Conservation (phyloP, 2,113 vertebrate genomes). For the Aviceda subcristata region DNA sequence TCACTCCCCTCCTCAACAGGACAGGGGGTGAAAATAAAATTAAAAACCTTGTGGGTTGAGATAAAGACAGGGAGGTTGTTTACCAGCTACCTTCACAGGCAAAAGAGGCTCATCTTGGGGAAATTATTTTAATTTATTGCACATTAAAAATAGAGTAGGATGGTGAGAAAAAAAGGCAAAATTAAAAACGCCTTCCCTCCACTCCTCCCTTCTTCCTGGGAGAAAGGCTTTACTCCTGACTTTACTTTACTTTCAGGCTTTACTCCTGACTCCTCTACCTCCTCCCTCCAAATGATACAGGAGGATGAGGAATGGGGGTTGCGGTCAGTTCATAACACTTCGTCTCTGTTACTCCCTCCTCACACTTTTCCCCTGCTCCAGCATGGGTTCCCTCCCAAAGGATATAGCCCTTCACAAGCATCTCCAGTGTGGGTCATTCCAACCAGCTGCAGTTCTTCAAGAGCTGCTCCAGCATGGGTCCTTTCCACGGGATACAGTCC, state of each 20-base stretch:
- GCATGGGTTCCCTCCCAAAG: neutral
- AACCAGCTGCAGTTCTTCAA: neutral
- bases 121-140: neutral
- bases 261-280: neutral
- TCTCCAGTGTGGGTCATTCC: neutral
- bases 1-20: neutral
- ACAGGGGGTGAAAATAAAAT: neutral
- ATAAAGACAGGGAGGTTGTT: neutral
- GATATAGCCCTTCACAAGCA: neutral
- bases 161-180: neutral
- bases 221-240: neutral
- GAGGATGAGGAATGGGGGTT: fast-evolving
- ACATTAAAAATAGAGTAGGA: neutral
- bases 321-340: neutral
- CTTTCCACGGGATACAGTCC: neutral
- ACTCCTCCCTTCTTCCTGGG: neutral
- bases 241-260: too few relatives aligned
- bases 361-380: neutral
- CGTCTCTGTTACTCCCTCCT: neutral
- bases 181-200: neutral
- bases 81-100: neutral
- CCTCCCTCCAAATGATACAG: fast-evolving
- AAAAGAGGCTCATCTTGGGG: neutral
- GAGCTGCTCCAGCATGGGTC: neutral
- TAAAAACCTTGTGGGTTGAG: neutral